These are phyloP conservation scores for Lophius americanus DNA, from an alignment of 2,797 vertebrate genomes.

Conservation along the genomic window DNA sequence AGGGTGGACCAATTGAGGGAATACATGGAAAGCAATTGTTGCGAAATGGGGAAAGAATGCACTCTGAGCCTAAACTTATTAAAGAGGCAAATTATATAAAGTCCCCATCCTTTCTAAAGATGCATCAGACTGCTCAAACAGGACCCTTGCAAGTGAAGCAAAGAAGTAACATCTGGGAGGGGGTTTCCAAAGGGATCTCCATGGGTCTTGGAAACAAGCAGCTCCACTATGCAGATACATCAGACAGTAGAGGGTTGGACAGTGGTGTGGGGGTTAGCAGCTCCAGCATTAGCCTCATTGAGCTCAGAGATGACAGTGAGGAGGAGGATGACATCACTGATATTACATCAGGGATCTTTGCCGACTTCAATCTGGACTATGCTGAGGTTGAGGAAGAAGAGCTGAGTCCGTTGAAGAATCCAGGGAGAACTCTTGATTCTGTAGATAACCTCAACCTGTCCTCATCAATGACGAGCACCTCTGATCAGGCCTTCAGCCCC, in stretches of 20 bases:
- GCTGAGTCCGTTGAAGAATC: slow-evolving; percentile 81
- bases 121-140: slow-evolving; percentile 46
- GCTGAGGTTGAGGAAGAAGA: slow-evolving; percentile 78
- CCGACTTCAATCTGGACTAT: slow-evolving; percentile 84
- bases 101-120: slow-evolving; percentile 57
- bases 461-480: slow-evolving; percentile 81
- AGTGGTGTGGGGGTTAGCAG: slow-evolving; percentile 57
- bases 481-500: slow-evolving; percentile 81
- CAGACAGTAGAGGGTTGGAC: slow-evolving; percentile 52
- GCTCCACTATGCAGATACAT: slow-evolving; percentile 74
- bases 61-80: slow-evolving; percentile 74
- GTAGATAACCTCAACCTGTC: slow-evolving; percentile 85
- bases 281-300: slow-evolving; percentile 75
- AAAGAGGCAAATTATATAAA: slow-evolving; percentile 58
- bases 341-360: slow-evolving; percentile 85
- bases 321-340: slow-evolving; percentile 86
- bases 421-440: slow-evolving; percentile 80
- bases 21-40: slow-evolving; percentile 48
- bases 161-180: slow-evolving; percentile 60
- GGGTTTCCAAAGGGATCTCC: slow-evolving; percentile 48
- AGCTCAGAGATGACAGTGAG: slow-evolving; percentile 82
- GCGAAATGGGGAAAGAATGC: slow-evolving; percentile 52
- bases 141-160: slow-evolving; percentile 56
- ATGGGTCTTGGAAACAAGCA: slow-evolving; percentile 47
- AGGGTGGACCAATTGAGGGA: slow-evolving; percentile 35